Percentiles rank a stretch among this genome's conserved stretches.
Evolutionary conservation across 2,113 vertebrate species (phyloP).

Genomic region (Illadopsis cleaveri): DNA sequence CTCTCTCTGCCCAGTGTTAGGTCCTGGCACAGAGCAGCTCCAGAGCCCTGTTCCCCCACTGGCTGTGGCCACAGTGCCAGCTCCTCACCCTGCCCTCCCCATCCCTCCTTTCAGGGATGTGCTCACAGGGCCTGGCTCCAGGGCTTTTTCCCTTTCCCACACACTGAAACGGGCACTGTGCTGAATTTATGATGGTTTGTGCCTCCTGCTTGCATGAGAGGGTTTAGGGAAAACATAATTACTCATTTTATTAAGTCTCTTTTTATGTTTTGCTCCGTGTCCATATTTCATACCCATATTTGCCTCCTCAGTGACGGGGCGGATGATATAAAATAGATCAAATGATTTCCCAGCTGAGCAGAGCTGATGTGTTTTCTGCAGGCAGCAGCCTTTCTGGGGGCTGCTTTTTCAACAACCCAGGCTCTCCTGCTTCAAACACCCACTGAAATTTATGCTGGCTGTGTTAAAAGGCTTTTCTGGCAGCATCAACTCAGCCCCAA

Average conservation of each 20-base stretch:
- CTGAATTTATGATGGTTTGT: background rate
- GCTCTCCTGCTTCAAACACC: background rate
- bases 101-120: background rate
- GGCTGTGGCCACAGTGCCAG: background rate
- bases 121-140: background rate
- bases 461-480: constrained; percentile 29
- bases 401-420: background rate
- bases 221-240: constrained; percentile 25
- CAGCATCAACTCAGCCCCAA: background rate
- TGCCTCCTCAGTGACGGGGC: background rate
- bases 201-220: background rate
- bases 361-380: background rate
- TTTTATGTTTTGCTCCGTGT: constrained; percentile 1
- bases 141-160: background rate
- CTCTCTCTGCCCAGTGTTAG: background rate
- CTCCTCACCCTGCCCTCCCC: background rate
- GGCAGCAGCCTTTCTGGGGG: background rate
- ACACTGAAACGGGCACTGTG: background rate
- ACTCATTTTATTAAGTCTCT: constrained; percentile 37
- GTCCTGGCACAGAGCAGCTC: background rate
- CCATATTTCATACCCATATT: constrained; percentile 13
- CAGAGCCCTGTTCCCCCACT: background rate
- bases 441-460: background rate
- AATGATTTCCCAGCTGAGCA: constrained; percentile 25
- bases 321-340: constrained; percentile 3